Conservation (phyloP, 2,113 vertebrate species). For the Numenius arquata region DNA sequence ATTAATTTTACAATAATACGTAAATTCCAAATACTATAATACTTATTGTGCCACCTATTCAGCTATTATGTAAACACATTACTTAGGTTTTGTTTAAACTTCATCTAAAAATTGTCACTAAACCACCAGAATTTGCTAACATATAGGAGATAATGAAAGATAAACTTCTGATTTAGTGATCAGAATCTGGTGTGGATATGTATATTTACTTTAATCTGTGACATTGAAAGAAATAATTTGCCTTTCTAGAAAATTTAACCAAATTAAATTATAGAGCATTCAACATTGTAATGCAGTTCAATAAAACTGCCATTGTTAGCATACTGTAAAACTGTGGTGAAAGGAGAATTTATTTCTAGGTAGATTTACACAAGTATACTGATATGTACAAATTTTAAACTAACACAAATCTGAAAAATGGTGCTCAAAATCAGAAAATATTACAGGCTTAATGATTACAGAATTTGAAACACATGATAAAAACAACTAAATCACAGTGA, state of each 20-base stretch:
- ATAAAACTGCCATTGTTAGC: background rate
- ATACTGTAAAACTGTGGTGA: background rate
- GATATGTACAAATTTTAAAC: background rate
- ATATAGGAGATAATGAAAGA: background rate
- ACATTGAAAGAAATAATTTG: background rate
- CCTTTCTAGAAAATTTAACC: background rate
- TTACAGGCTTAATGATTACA: background rate
- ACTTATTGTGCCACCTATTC: background rate
- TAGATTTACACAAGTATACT: background rate
- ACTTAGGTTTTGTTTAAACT: background rate
- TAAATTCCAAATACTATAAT: background rate
- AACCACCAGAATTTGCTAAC: background rate
- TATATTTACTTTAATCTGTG: background rate
- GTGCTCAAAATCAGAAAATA: background rate
- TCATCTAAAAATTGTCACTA: background rate
- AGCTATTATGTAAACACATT: background rate
- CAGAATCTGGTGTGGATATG: background rate
- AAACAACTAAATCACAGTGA: background rate
- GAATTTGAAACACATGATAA: background rate
- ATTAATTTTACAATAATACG: background rate
- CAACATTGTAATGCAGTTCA: background rate
- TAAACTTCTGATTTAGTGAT: background rate
- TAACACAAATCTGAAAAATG: background rate
- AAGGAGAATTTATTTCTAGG: background rate
- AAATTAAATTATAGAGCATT: background rate